These are phyloP conservation scores for Montipora foliosa DNA, from an alignment of 64 coral and sea anemone species.

Conservation along the genomic window DNA sequence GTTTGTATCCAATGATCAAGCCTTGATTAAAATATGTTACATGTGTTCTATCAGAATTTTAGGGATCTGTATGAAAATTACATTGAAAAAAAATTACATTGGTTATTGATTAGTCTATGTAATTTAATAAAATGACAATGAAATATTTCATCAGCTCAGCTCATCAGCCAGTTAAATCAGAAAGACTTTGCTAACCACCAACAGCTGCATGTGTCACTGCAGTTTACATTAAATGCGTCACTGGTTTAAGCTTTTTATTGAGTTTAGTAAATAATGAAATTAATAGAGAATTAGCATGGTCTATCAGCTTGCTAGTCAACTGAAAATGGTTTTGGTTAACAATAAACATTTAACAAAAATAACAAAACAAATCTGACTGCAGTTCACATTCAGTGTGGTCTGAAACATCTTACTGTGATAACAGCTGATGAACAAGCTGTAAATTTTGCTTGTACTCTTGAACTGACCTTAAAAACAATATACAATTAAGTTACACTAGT, in stretches of 20 bases:
- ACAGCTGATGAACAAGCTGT: constrained; percentile 95
- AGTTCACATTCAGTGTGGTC: constrained; percentile 27
- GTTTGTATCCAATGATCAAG: too few species aligned
- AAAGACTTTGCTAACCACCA: constrained; percentile 23
- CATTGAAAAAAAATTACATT: too few species aligned
- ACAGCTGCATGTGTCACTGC: constrained; percentile 2
- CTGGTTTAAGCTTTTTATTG: neutral
- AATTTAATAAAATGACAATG: too few species aligned
- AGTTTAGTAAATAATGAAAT: neutral
- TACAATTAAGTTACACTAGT: constrained; percentile 52
- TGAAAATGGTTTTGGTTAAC: constrained; percentile 23
- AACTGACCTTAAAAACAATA: constrained; percentile 85
- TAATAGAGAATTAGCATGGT: neutral
- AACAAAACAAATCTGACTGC: neutral
- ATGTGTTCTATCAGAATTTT: too few species aligned
- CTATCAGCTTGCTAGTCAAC: constrained; percentile 1
- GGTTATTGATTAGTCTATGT: too few species aligned
- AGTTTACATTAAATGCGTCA: neutral
- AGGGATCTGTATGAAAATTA: too few species aligned
- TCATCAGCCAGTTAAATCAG: constrained; percentile 28
- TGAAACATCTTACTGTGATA: constrained; percentile 89
- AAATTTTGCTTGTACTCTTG: constrained; percentile 92
- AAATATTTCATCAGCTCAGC: neutral
- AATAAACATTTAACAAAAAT: neutral
- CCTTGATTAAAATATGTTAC: too few species aligned